Evolutionary conservation across 1,140 invertebrate species (phyloP).

Genomic region (Potamilus streckersoni): DNA sequence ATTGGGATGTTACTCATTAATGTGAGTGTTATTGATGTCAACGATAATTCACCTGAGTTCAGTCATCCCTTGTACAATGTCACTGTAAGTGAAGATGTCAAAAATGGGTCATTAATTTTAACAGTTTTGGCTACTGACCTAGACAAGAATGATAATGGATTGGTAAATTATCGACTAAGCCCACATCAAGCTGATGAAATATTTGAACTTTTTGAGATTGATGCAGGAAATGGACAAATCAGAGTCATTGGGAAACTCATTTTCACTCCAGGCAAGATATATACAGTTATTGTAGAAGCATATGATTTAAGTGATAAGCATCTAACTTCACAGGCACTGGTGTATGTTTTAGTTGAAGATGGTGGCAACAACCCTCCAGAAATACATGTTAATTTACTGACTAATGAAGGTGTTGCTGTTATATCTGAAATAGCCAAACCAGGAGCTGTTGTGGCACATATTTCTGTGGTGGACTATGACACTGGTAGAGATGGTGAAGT

Average conservation of each 20-base stretch:
- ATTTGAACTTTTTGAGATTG: constrained; percentile 18
- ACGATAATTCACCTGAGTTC: constrained; percentile 26
- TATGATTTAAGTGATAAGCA: constrained; percentile 22
- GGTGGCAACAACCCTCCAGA: constrained; percentile 23
- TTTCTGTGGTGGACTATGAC: constrained; percentile 54
- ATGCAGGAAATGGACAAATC: constrained; percentile 19
- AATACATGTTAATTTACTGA: constrained; percentile 20
- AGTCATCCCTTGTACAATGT: constrained; percentile 13
- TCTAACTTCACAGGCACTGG: constrained; percentile 19
- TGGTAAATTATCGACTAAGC: constrained; percentile 20
- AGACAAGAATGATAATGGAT: constrained; percentile 17
- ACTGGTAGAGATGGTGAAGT: constrained; percentile 49
- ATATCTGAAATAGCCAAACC: constrained; percentile 46
- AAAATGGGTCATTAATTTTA: constrained; percentile 6
- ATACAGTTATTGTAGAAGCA: constrained; percentile 26
- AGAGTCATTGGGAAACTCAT: constrained; percentile 13
- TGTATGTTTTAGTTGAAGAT: constrained; percentile 21
- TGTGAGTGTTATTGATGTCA: constrained; percentile 15
- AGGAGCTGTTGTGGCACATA: constrained; percentile 51
- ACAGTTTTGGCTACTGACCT: constrained; percentile 18
- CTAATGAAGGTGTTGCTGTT: constrained; percentile 1
- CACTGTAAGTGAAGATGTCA: constrained; percentile 17
- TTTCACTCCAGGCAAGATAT: constrained; percentile 18
- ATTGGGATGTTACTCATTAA: constrained; percentile 13
- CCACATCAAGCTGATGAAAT: constrained; percentile 21